Conservation (phyloP, 2,888 invertebrate species). For the Hydraecia micacea region DNA sequence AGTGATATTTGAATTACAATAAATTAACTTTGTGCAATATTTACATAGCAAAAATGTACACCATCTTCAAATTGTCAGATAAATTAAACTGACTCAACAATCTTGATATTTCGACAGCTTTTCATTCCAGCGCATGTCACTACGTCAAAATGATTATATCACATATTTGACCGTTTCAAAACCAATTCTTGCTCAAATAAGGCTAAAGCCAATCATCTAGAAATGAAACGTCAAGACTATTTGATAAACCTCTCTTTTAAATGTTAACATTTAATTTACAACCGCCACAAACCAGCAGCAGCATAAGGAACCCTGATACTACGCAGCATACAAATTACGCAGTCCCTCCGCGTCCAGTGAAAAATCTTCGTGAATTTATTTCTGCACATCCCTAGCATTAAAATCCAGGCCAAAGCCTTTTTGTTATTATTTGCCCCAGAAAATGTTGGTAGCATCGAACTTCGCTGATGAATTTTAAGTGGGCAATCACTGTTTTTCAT, state of each 20-base stretch:
- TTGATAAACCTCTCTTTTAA: background rate
- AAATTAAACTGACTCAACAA: background rate
- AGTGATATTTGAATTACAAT: background rate
- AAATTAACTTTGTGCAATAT: conserved; percentile 4
- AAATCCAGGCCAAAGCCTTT: conserved; percentile 75
- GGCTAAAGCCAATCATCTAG: background rate
- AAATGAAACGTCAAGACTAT: background rate
- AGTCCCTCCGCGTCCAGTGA: conserved; percentile 80
- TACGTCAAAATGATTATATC: background rate
- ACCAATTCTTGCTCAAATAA: too few species aligned
- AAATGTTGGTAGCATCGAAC: conserved; percentile 65
- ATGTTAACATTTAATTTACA: background rate
- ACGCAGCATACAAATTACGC: conserved; percentile 79
- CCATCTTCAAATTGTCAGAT: background rate
- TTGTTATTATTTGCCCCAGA: conserved; percentile 77
- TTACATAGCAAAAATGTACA: background rate
- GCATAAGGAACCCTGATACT: conserved; percentile 66
- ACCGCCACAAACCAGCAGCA: background rate
- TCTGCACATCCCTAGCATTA: conserved; percentile 78
- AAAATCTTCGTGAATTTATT: conserved; percentile 85
- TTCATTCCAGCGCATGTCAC: background rate
- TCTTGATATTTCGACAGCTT: background rate
- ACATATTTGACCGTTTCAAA: conserved; percentile 5
- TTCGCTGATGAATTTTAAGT: conserved; percentile 67
- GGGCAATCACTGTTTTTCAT: conserved; percentile 59